phyloP scores from a whole-genome alignment of 2,113 vertebrate species.

The Pagrus major region DNA sequence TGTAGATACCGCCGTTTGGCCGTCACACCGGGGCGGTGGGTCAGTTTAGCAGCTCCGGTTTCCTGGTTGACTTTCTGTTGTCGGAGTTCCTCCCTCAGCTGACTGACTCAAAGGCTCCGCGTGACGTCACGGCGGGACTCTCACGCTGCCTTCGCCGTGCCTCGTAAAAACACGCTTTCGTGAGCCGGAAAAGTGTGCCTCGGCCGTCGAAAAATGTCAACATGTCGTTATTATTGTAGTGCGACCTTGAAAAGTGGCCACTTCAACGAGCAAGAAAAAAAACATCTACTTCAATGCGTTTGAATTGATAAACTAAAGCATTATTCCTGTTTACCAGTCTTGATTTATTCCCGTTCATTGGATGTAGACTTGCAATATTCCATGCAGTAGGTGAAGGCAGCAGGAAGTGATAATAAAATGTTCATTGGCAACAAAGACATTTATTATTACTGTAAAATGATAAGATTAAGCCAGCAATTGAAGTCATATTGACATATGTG shows the following conservation, averaged over 20 bases:
- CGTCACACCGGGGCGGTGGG: slow-evolving; percentile 21
- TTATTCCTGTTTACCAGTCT: background rate
- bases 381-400: slow-evolving; percentile 4
- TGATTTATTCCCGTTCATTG: no score
- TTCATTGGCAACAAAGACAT: slow-evolving; percentile 17
- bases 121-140: slow-evolving; percentile 74
- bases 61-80: slow-evolving; percentile 76
- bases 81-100: slow-evolving; percentile 72
- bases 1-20: slow-evolving; percentile 16
- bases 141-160: slow-evolving; percentile 48
- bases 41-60: slow-evolving; percentile 50
- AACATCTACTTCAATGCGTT: background rate
- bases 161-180: background rate
- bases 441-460: background rate
- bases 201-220: background rate
- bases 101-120: slow-evolving; percentile 49
- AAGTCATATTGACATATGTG: background rate
- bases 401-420: background rate
- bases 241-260: background rate
- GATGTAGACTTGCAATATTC: rapidly evolving
- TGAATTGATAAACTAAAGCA: no score
- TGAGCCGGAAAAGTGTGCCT: background rate
- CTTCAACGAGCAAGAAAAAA: no score
- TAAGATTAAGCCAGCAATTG: background rate
- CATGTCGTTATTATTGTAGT: background rate